Evolutionary conservation across 2,888 invertebrate species (phyloP), one percentile per base, ranked within the genome.

Genomic region (Tanaodytes sp.): DNA sequence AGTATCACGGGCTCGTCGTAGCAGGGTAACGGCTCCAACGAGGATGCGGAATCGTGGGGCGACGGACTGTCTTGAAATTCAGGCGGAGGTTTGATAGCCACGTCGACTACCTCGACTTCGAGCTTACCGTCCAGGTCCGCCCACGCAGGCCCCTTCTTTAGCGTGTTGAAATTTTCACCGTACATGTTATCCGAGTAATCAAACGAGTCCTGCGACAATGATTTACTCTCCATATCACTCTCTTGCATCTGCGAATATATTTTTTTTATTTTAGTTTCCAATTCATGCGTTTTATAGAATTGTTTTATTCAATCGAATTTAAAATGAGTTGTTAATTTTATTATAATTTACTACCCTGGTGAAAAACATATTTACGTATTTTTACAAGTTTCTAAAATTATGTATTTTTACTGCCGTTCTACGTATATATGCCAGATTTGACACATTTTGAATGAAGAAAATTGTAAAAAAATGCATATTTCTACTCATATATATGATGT

Each of bases 181-280:
- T 92, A 91, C 90, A 93, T 93, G 15, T 89, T 89, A 82, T 93
- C 93, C 3, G 93, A 92, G 61, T 91, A 90, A 84, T 92, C 93
- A 76, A 92, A 87, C 9, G 92, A 93, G 85, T 93, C 93, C 82
- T 92, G 90, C n/a, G 93, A 93, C 69, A 93, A 87, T 45, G 91
- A 91, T 81, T 89, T 89, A 73, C 90, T 90, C 84, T 93, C 93
- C 79, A 91, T 92, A 84, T 94, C 94, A 84, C 93, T 94, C 84
- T 93, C 93, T 86, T 91, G 91, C 85, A 92, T 88, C 92, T 92
- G 84, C n/a, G n/a, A n/a, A n/a, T n/a, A n/a, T n/a, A n/a, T n/a
- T n/a, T n/a, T n/a, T n/a, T n/a, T n/a, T n/a, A n/a, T n/a, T n/a
- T n/a, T n/a, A n/a, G n/a, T n/a, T n/a, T n/a, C n/a, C n/a, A n/a